Evolutionary conservation across 2,888 invertebrate genomes (phyloP).

Genomic region (Athalia cordata): DNA sequence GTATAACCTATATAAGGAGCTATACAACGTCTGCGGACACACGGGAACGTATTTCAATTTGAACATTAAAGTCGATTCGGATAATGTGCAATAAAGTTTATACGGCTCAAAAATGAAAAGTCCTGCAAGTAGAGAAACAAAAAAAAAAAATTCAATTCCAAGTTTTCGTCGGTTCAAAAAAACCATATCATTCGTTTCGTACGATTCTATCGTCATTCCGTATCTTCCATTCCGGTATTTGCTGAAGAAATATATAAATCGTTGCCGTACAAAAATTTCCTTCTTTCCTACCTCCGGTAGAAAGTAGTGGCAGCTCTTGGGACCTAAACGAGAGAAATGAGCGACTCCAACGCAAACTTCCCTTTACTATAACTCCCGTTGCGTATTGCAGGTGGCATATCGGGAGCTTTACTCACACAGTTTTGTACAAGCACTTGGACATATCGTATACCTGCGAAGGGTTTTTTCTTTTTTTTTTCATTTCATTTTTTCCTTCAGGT

Average conservation of each 20-base stretch:
- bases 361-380: conserved; percentile 36
- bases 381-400: conserved; percentile 5
- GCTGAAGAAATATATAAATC: conserved; percentile 34
- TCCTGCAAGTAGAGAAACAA: background rate
- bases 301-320: conserved; percentile 3
- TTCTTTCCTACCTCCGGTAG: background rate
- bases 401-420: background rate
- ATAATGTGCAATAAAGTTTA: background rate
- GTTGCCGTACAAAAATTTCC: conserved; percentile 14
- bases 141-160: background rate
- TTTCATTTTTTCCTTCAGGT: background rate
- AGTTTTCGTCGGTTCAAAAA: background rate
- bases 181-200: background rate
- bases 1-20: conserved; percentile 3
- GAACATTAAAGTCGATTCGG: conserved; percentile 2
- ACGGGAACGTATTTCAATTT: background rate
- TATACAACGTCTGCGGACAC: no score
- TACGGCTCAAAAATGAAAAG: background rate
- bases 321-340: conserved; percentile 30
- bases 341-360: conserved; percentile 34
- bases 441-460: background rate
- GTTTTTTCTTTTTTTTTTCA: no score
- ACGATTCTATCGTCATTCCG: background rate
- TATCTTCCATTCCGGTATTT: background rate
- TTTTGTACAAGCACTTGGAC: background rate